phyloP scores from a whole-genome alignment of 2,888 invertebrate genomes.

The Mamestra brassicae region DNA sequence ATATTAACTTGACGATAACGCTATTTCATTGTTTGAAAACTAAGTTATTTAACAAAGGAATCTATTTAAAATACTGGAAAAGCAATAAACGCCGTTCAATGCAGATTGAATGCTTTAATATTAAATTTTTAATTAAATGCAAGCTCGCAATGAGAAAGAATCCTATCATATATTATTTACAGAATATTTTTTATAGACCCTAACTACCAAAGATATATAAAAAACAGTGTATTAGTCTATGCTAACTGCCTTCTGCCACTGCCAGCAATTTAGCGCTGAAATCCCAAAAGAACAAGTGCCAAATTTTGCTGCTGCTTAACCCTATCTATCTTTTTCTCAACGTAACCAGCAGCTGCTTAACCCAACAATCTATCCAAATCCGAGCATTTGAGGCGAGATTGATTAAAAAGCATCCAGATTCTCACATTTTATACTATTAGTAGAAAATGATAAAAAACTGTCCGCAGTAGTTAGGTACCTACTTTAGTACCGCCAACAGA shows the following conservation, averaged over 20 bases:
- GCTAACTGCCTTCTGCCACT: background rate
- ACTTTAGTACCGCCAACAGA: background rate
- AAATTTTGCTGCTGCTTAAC: background rate
- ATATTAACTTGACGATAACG: background rate
- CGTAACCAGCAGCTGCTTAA: too few relatives aligned
- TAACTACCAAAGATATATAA: background rate
- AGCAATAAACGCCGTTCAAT: constrained; percentile 7
- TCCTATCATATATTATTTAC: constrained; percentile 10
- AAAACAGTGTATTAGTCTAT: too few relatives aligned
- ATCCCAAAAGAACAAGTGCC: background rate
- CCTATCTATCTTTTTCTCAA: too few relatives aligned
- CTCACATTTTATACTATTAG: background rate
- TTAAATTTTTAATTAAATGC: constrained; percentile 20
- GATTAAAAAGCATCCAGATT: background rate
- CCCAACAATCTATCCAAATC: background rate
- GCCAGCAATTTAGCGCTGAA: background rate
- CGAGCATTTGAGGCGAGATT: background rate
- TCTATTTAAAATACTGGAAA: constrained; percentile 25
- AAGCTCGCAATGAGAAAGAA: background rate
- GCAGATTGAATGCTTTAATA: constrained; percentile 15
- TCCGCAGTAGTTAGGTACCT: background rate
- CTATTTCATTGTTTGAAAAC: constrained; percentile 3
- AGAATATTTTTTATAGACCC: background rate
- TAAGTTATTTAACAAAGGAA: constrained; percentile 2
- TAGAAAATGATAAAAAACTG: constrained; percentile 1